Evolutionary conservation across 2,888 invertebrate genomes (phyloP).

Genomic region (Electrophaes corylata): DNA sequence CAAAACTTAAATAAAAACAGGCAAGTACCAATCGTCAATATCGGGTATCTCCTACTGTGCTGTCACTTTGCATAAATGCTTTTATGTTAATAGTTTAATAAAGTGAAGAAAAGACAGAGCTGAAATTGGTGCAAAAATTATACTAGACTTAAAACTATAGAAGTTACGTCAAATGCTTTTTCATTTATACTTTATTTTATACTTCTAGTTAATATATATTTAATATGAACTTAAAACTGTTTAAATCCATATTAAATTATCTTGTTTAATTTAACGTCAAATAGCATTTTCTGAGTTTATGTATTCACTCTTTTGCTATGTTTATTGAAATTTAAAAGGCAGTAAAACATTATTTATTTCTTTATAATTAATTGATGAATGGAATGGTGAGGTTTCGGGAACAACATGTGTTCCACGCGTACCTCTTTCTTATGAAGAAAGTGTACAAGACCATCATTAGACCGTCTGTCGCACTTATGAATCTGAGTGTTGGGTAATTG

Average conservation of each 20-base stretch:
- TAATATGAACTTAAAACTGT: background rate
- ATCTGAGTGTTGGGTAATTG: no score
- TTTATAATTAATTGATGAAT: no score
- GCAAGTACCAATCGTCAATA: slow-evolving; percentile 73
- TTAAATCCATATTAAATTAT: background rate
- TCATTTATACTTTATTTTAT: slow-evolving; percentile 1
- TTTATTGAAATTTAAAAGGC: background rate
- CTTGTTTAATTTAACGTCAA: background rate
- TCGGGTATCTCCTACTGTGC: slow-evolving; percentile 78
- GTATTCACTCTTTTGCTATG: background rate
- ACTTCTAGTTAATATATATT: background rate
- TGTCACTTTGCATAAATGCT: slow-evolving; percentile 73
- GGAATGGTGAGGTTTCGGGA: no score
- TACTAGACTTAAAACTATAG: slow-evolving; percentile 23
- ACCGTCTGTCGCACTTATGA: no score
- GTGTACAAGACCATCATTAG: no score
- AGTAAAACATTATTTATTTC: no score
- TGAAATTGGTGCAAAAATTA: slow-evolving; percentile 29
- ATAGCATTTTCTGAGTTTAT: background rate
- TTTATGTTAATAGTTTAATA: slow-evolving; percentile 38
- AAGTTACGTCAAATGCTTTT: slow-evolving; percentile 24
- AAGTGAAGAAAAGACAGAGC: slow-evolving; percentile 25
- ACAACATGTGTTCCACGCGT: no score
- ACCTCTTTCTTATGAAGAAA: no score
- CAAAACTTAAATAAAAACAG: slow-evolving; percentile 36